Percentiles rank a stretch among this genome's conserved stretches.
phyloP scores from a whole-genome alignment of 1,140 invertebrate genomes.

The Drosophila fuyamai region DNA sequence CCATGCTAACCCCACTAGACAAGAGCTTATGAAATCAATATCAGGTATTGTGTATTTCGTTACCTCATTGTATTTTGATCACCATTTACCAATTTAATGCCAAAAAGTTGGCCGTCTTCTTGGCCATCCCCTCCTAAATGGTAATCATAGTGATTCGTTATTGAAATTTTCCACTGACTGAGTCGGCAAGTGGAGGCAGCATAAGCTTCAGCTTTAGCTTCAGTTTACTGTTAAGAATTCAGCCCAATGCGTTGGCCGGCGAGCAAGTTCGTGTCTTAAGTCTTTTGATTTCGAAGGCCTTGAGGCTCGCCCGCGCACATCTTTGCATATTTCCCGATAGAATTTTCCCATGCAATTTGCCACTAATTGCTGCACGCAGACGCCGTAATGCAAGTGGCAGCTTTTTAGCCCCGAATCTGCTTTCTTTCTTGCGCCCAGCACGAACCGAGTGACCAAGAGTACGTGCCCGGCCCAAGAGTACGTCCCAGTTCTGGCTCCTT shows the following conservation, averaged over 20 bases:
- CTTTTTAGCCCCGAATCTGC: constrained; percentile 34
- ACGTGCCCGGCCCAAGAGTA: constrained; percentile 43
- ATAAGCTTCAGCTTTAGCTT: constrained; percentile 11
- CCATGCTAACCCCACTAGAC: too few species aligned
- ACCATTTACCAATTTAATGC: constrained; percentile 9
- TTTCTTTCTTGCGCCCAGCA: constrained; percentile 63
- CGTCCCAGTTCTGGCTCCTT: constrained; percentile 26
- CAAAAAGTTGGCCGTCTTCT: constrained; percentile 16
- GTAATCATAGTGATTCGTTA: constrained; percentile 81
- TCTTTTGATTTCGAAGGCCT: constrained; percentile 62
- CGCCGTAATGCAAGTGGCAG: constrained; percentile 29
- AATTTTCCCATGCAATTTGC: constrained; percentile 81
- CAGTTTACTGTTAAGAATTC: constrained; percentile 69
- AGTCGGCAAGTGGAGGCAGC: constrained; percentile 40
- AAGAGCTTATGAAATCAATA: too few species aligned
- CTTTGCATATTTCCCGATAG: constrained; percentile 72
- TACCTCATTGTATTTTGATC: neutral
- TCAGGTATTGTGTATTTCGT: neutral
- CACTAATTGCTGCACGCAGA: constrained; percentile 78
- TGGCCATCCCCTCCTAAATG: constrained; percentile 55
- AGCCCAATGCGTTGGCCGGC: constrained; percentile 47
- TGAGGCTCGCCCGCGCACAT: constrained; percentile 52
- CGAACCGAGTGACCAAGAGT: constrained; percentile 47
- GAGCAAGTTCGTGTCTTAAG: constrained; percentile 70
- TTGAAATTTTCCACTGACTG: constrained; percentile 69